Conservation (phyloP, 2,113 vertebrate species). For the Calonectris borealis region DNA sequence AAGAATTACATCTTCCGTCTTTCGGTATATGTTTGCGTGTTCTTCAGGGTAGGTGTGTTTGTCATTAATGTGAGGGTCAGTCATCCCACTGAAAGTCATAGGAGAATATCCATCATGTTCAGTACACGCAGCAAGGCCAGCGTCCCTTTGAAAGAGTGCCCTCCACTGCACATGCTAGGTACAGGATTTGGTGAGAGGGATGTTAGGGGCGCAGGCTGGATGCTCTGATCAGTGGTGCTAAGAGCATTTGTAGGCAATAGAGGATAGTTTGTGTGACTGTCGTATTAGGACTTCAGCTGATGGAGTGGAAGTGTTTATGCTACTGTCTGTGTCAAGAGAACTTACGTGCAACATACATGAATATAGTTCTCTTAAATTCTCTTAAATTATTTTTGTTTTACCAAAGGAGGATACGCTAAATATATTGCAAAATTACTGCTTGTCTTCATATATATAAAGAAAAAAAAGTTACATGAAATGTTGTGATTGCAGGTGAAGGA, state of each 20-base stretch:
- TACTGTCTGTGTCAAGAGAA: neutral
- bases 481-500: neutral
- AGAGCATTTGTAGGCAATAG: neutral
- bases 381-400: neutral
- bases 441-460: neutral
- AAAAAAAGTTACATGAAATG: neutral
- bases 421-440: neutral
- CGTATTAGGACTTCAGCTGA: neutral
- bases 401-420: neutral
- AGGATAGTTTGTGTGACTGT: neutral
- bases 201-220: neutral
- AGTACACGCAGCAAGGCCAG: neutral
- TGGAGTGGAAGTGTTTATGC: neutral
- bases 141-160: neutral
- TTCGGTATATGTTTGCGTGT: neutral
- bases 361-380: neutral
- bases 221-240: neutral
- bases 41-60: neutral
- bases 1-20: neutral
- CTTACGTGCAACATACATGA: neutral
- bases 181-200: neutral
- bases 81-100: neutral
- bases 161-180: rapidly evolving
- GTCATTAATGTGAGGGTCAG: neutral
- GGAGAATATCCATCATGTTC: rapidly evolving